Evolutionary conservation across 2,113 vertebrate genomes (phyloP).

Genomic region (Tenebrosternarchus preto): DNA sequence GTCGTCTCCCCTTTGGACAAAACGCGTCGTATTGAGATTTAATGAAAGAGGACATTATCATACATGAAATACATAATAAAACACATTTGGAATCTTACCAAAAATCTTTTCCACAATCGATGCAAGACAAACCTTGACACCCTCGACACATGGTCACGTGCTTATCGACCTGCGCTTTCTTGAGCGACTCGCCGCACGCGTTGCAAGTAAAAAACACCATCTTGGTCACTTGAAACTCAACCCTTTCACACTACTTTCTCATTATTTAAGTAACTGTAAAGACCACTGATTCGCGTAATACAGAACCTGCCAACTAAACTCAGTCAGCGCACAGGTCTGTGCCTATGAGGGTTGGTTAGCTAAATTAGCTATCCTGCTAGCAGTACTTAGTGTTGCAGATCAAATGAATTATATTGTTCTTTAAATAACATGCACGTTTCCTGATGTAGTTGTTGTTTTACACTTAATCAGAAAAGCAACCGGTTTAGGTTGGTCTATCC

Average conservation of each 20-base stretch:
- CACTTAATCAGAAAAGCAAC: no score
- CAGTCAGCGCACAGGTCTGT: no score
- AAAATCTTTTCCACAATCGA: constrained; percentile 95
- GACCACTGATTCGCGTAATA: no score
- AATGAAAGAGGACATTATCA: no score
- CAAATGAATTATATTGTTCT: no score
- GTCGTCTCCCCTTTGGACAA: constrained; percentile 81
- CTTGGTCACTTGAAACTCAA: background rate
- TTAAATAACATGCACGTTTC: no score
- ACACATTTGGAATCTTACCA: constrained; percentile 72
- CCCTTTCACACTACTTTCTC: background rate
- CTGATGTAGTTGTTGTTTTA: no score
- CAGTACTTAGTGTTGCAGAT: no score
- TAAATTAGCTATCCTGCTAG: no score
- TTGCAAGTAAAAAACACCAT: constrained; percentile 97
- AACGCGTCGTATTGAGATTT: background rate
- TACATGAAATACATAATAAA: background rate
- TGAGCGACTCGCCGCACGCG: constrained; percentile 90
- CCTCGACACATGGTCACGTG: constrained; percentile 80
- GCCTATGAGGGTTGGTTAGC: no score
- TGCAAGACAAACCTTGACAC: constrained; percentile 87
- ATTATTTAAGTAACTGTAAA: background rate
- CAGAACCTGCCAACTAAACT: no score
- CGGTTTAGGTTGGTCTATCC: no score
- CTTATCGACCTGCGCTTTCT: constrained; percentile 92